Percentiles rank a stretch among this genome's conserved stretches.
phyloP scores from a whole-genome alignment of 2,888 invertebrate genomes.

The Diaphora mendica region DNA sequence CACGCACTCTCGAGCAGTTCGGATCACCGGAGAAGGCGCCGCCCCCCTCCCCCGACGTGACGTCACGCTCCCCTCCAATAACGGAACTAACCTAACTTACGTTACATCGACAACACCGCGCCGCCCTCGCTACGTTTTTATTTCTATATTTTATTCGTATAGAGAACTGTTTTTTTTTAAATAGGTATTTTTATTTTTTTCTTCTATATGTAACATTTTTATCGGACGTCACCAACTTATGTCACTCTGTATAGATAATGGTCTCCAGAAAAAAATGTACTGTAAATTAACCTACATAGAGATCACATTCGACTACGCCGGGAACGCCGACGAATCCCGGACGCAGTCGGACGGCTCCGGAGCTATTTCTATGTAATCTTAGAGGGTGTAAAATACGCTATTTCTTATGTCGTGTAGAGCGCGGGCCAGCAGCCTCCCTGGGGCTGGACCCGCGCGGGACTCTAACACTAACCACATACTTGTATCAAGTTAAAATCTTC shows the following conservation, averaged over 20 bases:
- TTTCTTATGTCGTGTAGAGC: slow-evolving; percentile 42
- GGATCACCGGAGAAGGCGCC: slow-evolving; percentile 55
- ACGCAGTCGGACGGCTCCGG: slow-evolving; percentile 22
- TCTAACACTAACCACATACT: slow-evolving; percentile 41
- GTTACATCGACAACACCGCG: slow-evolving; percentile 55
- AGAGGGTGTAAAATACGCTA: slow-evolving; percentile 65
- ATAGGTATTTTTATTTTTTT: slow-evolving; percentile 73
- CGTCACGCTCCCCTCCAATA: slow-evolving; percentile 25
- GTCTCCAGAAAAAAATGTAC: slow-evolving; percentile 73
- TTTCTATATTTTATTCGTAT: slow-evolving; percentile 74
- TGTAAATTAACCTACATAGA: slow-evolving; percentile 70
- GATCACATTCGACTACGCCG: slow-evolving; percentile 57
- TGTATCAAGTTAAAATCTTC: slow-evolving; percentile 22
- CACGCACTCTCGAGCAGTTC: slow-evolving; percentile 61
- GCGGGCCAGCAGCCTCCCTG: slow-evolving; percentile 35
- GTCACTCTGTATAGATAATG: slow-evolving; percentile 68
- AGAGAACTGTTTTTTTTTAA: slow-evolving; percentile 77
- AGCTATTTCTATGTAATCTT: slow-evolving; percentile 64
- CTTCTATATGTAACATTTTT: slow-evolving; percentile 71
- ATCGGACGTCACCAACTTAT: slow-evolving; percentile 82
- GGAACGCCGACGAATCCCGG: slow-evolving; percentile 34
- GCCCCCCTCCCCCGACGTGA: slow-evolving; percentile 37
- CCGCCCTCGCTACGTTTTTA: slow-evolving; percentile 71
- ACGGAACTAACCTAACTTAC: slow-evolving; percentile 70
- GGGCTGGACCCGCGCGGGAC: slow-evolving; percentile 12